Conservation (phyloP, 2,113 vertebrate species). For the Poeciliopsis turrubarensis region DNA sequence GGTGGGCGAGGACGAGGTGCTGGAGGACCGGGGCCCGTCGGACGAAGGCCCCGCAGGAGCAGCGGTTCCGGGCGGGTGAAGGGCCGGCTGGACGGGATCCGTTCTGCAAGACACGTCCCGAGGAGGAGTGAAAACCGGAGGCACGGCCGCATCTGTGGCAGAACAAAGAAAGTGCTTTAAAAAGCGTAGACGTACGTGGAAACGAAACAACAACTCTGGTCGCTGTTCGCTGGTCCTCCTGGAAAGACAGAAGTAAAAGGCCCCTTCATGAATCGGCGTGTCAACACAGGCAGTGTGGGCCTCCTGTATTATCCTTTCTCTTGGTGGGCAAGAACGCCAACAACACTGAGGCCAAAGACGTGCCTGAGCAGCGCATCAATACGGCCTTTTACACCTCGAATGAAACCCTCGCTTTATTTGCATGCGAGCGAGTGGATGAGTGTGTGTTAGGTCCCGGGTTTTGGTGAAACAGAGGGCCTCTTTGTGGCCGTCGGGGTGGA, state of each 20-base stretch:
- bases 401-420: conserved; percentile 61
- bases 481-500: conserved; percentile 73
- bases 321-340: conserved; percentile 60
- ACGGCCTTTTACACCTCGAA: conserved; percentile 65
- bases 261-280: conserved; percentile 44
- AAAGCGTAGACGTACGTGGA: conserved; percentile 17
- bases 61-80: conserved; percentile 80
- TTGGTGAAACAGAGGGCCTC: conserved; percentile 63
- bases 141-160: conserved; percentile 74
- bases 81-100: conserved; percentile 79
- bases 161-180: conserved; percentile 23
- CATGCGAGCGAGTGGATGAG: conserved; percentile 48
- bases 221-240: conserved; percentile 14
- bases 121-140: conserved; percentile 64
- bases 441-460: conserved; percentile 55
- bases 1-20: conserved; percentile 80
- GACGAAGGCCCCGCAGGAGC: conserved; percentile 55
- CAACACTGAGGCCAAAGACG: conserved; percentile 66
- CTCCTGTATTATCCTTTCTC: conserved; percentile 59
- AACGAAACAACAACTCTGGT: conserved; percentile 2
- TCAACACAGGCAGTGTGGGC: conserved; percentile 48
- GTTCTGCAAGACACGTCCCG: conserved; percentile 81
- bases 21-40: conserved; percentile 71
- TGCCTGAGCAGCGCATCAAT: conserved; percentile 66
- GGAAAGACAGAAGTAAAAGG: conserved; percentile 19